These are phyloP conservation scores for Sturnira hondurensis DNA, from an alignment of 2,113 vertebrate species.

Conservation along the genomic window DNA sequence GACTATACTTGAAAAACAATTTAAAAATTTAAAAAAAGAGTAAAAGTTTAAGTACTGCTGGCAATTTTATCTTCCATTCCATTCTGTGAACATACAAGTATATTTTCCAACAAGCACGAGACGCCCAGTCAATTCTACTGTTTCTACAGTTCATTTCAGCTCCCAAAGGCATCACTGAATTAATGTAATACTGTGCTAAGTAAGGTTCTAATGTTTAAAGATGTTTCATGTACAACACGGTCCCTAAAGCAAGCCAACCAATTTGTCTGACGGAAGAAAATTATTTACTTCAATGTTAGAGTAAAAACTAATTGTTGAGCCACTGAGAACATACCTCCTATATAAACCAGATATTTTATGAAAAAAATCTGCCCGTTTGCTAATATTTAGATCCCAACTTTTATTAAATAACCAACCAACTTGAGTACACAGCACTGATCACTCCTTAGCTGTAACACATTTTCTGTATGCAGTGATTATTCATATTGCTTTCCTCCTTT, in stretches of 20 bases:
- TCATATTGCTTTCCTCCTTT: not conserved
- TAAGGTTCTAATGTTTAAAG: not conserved
- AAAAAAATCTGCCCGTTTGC: conserved; percentile 17
- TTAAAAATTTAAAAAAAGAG: not conserved
- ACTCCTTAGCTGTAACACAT: not conserved
- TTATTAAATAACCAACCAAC: not conserved
- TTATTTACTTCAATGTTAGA: not conserved
- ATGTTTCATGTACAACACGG: not conserved
- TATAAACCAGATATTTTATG: not conserved
- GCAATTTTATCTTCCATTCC: not conserved
- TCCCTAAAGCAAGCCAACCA: not conserved
- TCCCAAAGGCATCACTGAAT: not conserved
- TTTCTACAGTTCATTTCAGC: not conserved
- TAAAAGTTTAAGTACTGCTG: not conserved
- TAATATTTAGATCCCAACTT: not conserved
- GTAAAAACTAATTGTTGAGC: not conserved
- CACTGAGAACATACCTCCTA: not conserved
- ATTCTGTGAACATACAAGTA: not conserved
- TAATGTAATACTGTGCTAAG: not conserved
- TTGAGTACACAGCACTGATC: not conserved
- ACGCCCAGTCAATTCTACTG: not conserved
- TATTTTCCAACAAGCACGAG: not conserved
- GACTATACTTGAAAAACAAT: no score
- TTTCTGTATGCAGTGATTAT: not conserved
- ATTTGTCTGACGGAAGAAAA: not conserved